These are phyloP conservation scores for Hestina assimilis DNA, from an alignment of 1,140 invertebrate genomes.

Conservation along the genomic window DNA sequence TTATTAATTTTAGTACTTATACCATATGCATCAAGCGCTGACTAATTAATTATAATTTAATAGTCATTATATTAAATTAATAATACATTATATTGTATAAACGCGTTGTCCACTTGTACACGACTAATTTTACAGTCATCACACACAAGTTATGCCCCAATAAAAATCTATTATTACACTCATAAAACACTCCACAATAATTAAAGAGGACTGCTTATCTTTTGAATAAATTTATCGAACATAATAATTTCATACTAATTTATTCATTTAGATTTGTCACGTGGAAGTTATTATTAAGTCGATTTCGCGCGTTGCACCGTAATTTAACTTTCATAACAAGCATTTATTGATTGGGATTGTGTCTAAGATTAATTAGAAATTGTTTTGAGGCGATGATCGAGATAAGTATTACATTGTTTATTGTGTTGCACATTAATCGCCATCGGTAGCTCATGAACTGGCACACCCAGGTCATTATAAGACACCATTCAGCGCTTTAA, in stretches of 20 bases:
- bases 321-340: constrained; percentile 59
- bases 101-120: neutral
- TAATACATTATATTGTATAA: neutral
- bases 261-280: constrained; percentile 38
- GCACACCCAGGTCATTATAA: constrained; percentile 67
- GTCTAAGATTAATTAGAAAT: constrained; percentile 65
- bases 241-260: constrained; percentile 36
- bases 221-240: constrained; percentile 31
- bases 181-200: constrained; percentile 15
- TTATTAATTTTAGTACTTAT: too few species aligned
- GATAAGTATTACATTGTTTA: constrained; percentile 63
- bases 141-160: constrained; percentile 6
- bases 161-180: constrained; percentile 17
- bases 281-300: constrained; percentile 38
- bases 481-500: constrained; percentile 56
- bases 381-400: constrained; percentile 42
- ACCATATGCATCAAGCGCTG: too few species aligned
- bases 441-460: constrained; percentile 53
- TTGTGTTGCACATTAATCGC: constrained; percentile 45
- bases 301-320: constrained; percentile 25
- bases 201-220: constrained; percentile 29
- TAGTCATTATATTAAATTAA: neutral
- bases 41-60: too few species aligned
- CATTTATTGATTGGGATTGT: constrained; percentile 57
- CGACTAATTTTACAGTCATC: constrained; percentile 6